A percentile compares a stretch with the other conserved stretches of the same genome.
Evolutionary conservation across 2,888 invertebrate genomes (phyloP).

Genomic region (Hirtodrosophila alboralis): DNA sequence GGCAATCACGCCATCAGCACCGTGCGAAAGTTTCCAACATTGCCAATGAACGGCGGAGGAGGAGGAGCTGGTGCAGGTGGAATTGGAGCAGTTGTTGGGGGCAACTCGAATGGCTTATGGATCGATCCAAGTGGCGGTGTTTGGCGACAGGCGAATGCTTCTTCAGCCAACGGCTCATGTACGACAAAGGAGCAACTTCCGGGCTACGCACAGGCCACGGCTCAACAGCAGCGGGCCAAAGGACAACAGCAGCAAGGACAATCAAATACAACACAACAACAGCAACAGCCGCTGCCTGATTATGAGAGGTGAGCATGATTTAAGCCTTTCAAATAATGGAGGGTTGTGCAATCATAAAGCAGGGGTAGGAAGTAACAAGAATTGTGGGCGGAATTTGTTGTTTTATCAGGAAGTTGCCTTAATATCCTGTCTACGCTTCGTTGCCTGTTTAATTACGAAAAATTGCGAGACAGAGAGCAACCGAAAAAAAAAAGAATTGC

Average conservation of each 20-base stretch:
- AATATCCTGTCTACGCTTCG: conserved; percentile 77
- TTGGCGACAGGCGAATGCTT: conserved; percentile 82
- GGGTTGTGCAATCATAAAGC: conserved; percentile 23
- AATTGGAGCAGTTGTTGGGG: conserved; percentile 38
- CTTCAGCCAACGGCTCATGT: too few species aligned
- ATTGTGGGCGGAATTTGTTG: conserved; percentile 19
- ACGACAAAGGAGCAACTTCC: conserved; percentile 84
- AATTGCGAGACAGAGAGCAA: conserved; percentile 61
- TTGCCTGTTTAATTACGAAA: conserved; percentile 76
- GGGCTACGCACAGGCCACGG: conserved; percentile 84
- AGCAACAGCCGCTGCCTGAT: conserved; percentile 83
- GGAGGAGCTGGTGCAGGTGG: conserved; percentile 18
- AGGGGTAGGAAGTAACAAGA: not conserved
- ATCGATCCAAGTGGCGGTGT: conserved; percentile 84
- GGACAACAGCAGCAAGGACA: conserved; percentile 65
- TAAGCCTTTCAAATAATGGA: conserved; percentile 25
- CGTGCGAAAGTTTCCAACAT: conserved; percentile 84
- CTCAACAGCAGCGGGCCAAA: conserved; percentile 66
- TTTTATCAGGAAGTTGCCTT: conserved; percentile 75
- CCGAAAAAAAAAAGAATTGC: conserved; percentile 47
- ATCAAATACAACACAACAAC: conserved; percentile 61
- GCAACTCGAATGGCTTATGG: conserved; percentile 82
- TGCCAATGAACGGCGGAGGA: conserved; percentile 83
- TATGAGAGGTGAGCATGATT: conserved; percentile 83
- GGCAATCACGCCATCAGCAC: conserved; percentile 85